Conservation (phyloP, 92 coral and sea anemone genomes). For the Epizoanthus rinbou region DNA sequence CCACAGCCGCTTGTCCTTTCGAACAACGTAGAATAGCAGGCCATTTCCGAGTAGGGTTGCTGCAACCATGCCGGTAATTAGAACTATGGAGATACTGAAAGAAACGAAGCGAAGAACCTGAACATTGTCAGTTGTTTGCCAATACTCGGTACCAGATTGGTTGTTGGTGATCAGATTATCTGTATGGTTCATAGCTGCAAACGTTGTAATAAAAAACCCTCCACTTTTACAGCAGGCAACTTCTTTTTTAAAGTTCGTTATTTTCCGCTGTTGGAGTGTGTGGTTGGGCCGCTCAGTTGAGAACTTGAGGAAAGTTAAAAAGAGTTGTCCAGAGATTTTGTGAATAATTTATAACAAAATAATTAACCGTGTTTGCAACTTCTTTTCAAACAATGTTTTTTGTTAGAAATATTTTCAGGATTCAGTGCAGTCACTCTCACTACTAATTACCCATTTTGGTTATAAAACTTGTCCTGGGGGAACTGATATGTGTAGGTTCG, state of each 20-base stretch:
- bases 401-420: background rate
- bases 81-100: background rate
- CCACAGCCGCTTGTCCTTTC: conserved; percentile 62
- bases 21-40: conserved; percentile 67
- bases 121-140: background rate
- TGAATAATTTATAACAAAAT: background rate
- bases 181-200: background rate
- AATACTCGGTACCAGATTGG: background rate
- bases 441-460: too few relatives aligned
- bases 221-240: background rate
- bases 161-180: background rate
- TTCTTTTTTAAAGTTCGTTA: background rate
- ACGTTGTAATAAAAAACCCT: background rate
- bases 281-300: background rate
- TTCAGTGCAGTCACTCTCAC: too few relatives aligned
- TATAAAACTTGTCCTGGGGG: too few relatives aligned
- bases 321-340: background rate
- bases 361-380: background rate
- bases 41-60: conserved; percentile 45
- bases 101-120: conserved; percentile 4
- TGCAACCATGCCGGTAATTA: conserved; percentile 5
- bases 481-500: too few relatives aligned
- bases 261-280: background rate
- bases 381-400: background rate
- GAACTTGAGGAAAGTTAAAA: background rate